Base-by-base conservation (phyloP, 2,113 vertebrate species). In the Stictonetta naevosa region DNA sequence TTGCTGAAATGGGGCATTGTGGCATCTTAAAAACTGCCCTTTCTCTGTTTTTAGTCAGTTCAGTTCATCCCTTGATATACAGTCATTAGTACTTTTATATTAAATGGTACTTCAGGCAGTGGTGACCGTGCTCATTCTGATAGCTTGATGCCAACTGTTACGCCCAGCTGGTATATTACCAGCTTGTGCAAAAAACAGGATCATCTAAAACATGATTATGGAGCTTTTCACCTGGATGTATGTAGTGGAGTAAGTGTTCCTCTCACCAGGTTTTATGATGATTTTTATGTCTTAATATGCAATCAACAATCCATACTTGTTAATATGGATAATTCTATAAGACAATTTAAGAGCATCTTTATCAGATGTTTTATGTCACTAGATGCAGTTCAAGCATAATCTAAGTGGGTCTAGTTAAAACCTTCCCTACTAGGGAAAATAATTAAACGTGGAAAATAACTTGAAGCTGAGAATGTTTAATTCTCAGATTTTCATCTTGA, bases 161-260 rank as follows among this genome's bases (percentile, higher is more conserved):
- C 33, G 17, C 36, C 62, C 34, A 29, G 12, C 50, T 4, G 2
- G 18, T 68, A 15, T 33, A 29, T 73, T 84, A 68, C 77, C 38
- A 75, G 1, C 11, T 87, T 87, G 4, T 20, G 60, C 77, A 55
- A 91, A 36, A 60, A 88, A 3, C 28, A 29, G 4, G 3, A 21
- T 21, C 11, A 0, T 3, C 56, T 78, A 59, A 77, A 42, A 42
- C 55, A 46, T 14, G 42, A 25, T 89, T 48, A 6, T 2, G 8
- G 60, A 42, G 18, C 4, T 69, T 79, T 88, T 91, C 67, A 42
- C 56, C 21, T 63, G 63, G 28, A 46, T 50, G 3, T 4, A 5
- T 0, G 0, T 19, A 23, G 48, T 4, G 28, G 3, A 66, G 8
- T 13, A 10, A 59, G 21, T 29, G 19, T 42, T 73, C 33, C n/a